Base-by-base conservation (phyloP, 2,113 vertebrate species). In the Halichoeres trimaculatus region DNA sequence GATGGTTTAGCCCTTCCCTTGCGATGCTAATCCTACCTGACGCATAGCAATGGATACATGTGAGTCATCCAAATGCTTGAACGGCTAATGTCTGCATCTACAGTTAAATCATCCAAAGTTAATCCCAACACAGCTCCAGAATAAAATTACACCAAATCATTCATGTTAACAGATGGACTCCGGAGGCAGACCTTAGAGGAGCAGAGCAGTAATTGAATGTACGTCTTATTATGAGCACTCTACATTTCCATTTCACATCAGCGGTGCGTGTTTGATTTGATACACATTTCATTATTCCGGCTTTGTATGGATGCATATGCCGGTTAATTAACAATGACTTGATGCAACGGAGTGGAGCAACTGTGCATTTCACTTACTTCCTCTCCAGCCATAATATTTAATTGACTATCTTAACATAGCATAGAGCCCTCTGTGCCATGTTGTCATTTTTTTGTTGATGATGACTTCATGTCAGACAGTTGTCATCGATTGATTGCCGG, bases 281-380 rank as follows among this genome's bases (percentile, higher is more conserved):
- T 55, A 10, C 36, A 43, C 4, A 12, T 50, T 50, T 40, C 56
- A 69, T 69, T 30, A 40, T 19, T 50, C 48, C 30, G 20, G 13
- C 40, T 62, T 30, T 2, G 47, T 51, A 2, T 10, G 50, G 10
- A 59, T 12, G n/a, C 38, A 48, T 17, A 4, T 24, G 26, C 20
- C 5, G 30, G 5, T 51, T 56, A 22, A 1, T 23, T 10, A 20
- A 30, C 52, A 36, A 4, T 2, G 9, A 73, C 34, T 41, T 10
- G 23, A 22, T 22, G 45, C 19, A 17, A 12, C 2, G 19, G n/a
- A 30, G 20, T 14, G 56, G 35, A 52, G 50, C 61, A 72, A 64
- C 64, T 74, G 64, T 69, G 47, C 24, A 34, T 71, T 24, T 63
- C 38, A 67, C 51, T 52, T 8, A 12, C 9, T 20, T 70, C 54